phyloP scores from a whole-genome alignment of 1,140 invertebrate genomes.

The Lordiphosa mommai region DNA sequence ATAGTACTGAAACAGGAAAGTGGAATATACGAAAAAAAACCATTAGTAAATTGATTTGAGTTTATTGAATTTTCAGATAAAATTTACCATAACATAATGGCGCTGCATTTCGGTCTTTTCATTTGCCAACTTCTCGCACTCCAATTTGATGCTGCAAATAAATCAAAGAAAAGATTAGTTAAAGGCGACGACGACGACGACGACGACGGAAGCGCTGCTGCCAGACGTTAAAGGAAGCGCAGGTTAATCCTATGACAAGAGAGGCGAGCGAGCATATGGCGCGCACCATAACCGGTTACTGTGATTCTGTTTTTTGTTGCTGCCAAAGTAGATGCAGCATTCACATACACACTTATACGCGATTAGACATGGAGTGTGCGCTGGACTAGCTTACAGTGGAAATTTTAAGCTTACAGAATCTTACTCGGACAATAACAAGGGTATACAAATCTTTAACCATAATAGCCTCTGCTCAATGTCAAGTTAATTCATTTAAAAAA shows the following conservation, averaged over 20 bases:
- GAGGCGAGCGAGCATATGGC: conserved; percentile 59
- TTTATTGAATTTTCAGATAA: conserved; percentile 17
- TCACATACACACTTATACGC: conserved; percentile 7
- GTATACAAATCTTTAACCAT: too few species aligned
- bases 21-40: not conserved
- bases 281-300: conserved; percentile 56
- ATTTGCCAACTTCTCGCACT: conserved; percentile 97
- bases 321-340: conserved; percentile 43
- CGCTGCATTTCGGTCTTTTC: conserved; percentile 99
- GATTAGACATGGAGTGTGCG: conserved; percentile 1
- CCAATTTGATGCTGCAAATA: conserved; percentile 89
- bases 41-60: conserved; percentile 22
- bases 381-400: not conserved
- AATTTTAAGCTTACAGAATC: too few species aligned
- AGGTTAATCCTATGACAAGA: conserved; percentile 68
- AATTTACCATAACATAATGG: conserved; percentile 97
- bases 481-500: too few species aligned
- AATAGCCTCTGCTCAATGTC: too few species aligned
- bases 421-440: too few species aligned
- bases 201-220: conserved; percentile 40
- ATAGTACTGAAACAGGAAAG: conserved; percentile 95
- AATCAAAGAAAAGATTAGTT: conserved; percentile 71
- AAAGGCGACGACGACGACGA: conserved; percentile 52
- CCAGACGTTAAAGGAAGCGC: conserved; percentile 22
- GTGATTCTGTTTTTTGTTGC: conserved; percentile 43